Conservation (phyloP, 2,113 vertebrate species). For the Nasalis larvatus region DNA sequence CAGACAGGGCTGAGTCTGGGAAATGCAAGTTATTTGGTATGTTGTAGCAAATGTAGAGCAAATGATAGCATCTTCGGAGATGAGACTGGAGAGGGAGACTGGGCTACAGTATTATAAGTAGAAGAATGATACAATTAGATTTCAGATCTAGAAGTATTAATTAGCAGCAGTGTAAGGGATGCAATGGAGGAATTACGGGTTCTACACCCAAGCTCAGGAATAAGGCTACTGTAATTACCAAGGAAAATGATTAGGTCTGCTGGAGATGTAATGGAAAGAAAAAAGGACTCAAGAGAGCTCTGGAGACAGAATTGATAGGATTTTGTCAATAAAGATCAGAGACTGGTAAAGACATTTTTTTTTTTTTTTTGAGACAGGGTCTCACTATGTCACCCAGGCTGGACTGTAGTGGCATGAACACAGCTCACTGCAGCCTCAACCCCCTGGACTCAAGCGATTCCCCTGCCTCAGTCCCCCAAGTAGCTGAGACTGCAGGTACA, state of each 20-base stretch:
- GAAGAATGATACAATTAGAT: not conserved
- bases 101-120: not conserved
- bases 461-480: too few relatives aligned
- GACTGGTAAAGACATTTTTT: not conserved
- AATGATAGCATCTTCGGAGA: not conserved
- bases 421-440: too few relatives aligned
- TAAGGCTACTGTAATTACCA: not conserved
- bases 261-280: not conserved
- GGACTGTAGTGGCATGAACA: too few relatives aligned
- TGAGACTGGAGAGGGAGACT: not conserved
- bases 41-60: not conserved
- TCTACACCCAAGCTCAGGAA: not conserved
- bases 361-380: too few relatives aligned
- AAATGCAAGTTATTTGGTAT: not conserved
- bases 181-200: not conserved
- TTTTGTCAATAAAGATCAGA: not conserved
- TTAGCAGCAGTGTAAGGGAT: not conserved
- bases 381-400: too few relatives aligned
- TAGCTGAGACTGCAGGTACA: too few relatives aligned
- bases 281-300: not conserved
- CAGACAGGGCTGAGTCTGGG: not conserved
- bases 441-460: too few relatives aligned
- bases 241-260: constrained; percentile 18
- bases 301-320: not conserved
- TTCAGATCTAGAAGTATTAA: not conserved